Evolutionary conservation across 2,113 vertebrate genomes (phyloP).

Genomic region (Plestiodon gilberti): DNA sequence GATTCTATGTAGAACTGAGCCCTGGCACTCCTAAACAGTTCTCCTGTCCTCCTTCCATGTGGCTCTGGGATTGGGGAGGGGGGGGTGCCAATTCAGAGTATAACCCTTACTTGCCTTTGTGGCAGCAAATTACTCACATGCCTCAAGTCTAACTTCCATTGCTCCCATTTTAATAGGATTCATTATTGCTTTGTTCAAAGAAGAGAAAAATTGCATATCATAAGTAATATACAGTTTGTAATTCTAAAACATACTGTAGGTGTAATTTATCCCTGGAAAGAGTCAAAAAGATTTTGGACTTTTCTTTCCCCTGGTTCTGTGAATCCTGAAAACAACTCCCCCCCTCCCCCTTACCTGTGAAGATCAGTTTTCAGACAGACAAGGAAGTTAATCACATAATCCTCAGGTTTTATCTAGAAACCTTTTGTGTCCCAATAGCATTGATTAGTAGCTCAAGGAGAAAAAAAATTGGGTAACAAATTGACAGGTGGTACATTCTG

Average conservation of each 20-base stretch:
- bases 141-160: background rate
- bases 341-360: background rate
- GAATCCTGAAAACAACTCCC: background rate
- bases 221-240: background rate
- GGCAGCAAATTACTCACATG: background rate
- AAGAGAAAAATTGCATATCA: background rate
- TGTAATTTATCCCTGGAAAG: background rate
- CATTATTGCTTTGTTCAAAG: background rate
- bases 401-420: constrained; percentile 58
- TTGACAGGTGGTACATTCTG: constrained; percentile 67
- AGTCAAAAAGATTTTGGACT: background rate
- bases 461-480: constrained; percentile 48
- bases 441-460: constrained; percentile 57
- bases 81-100: background rate
- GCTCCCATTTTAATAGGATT: background rate
- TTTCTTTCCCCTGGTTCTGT: background rate
- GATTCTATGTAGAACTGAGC: too few species aligned
- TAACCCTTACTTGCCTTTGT: background rate
- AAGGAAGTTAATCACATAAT: constrained; percentile 44
- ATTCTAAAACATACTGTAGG: background rate
- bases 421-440: constrained; percentile 40
- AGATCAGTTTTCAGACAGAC: constrained; percentile 50
- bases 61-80: background rate
- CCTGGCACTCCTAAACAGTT: background rate
- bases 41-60: background rate